Evolutionary conservation across 2,797 vertebrate species (phyloP).

Genomic region (Perodicticus potto): DNA sequence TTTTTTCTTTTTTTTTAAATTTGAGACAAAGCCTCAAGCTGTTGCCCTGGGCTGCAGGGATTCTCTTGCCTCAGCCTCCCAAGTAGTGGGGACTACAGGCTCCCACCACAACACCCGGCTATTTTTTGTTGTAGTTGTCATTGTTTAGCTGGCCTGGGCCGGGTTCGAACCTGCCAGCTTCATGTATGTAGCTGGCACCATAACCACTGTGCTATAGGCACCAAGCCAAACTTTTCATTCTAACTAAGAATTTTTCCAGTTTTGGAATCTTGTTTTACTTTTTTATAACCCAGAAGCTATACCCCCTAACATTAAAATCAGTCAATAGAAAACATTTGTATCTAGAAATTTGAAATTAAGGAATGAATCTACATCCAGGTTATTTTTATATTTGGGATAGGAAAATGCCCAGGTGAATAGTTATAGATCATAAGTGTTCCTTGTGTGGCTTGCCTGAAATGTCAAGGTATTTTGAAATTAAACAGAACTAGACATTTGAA

Average conservation of each 20-base stretch:
- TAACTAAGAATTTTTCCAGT: constrained; percentile 10
- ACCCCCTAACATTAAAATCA: constrained; percentile 46
- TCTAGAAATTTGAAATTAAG: constrained; percentile 38
- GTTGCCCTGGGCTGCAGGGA: no score
- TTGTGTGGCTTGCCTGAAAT: not conserved
- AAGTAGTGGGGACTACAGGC: no score
- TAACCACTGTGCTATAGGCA: no score
- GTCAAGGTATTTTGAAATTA: constrained; percentile 26
- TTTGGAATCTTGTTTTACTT: constrained; percentile 53
- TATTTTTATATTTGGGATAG: not conserved
- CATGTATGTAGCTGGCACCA: no score
- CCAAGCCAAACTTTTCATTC: not conserved
- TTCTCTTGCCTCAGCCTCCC: no score
- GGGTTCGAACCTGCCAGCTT: no score
- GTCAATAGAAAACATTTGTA: not conserved
- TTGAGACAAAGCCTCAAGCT: no score
- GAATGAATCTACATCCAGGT: not conserved
- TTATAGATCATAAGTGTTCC: not conserved
- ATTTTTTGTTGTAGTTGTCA: no score
- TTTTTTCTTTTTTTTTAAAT: no score
- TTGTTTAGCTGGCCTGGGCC: no score
- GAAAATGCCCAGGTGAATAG: not conserved
- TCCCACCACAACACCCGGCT: no score
- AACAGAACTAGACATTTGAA: constrained; percentile 8
- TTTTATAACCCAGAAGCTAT: constrained; percentile 6